Base-by-base conservation (phyloP, 2,888 invertebrate genomes). In the Enchytraeus crypticus region DNA sequence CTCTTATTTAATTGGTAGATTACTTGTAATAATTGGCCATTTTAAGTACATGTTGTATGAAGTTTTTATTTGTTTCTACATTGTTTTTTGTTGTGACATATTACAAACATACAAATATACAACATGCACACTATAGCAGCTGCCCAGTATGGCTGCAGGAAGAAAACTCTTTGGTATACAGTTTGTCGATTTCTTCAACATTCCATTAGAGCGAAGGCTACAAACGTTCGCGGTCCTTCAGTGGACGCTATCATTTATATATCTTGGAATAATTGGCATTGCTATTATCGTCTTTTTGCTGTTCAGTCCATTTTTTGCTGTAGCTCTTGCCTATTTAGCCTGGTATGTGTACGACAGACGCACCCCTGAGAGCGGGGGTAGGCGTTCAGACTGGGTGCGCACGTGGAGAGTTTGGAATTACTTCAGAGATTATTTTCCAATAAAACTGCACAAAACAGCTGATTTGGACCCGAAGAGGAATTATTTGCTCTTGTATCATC, bases 401-500 rank as follows among this genome's bases (percentile, higher is more conserved):
- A 84, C 83, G 47, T 86, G 85, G 83, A 70, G 72, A 0, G 82
- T 88, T 77, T 90, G 90, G 88, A 73, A 72, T 51, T 85, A 88
- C 73, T 73, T 73, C 66, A 62, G 86, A 29, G 85, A 87, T 67
- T 96, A 91, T 76, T 96, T 95, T 73, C 96, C 96, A 0, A 81
- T 90, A 27, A 84, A 84, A 63, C 81, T 95, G 49, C 85, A 89
- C 1, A 91, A 91, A 77, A 91, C 89, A 0, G 84, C 83, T 0
- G 89, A 93, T 2, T 75, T 96, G 58, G 86, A 88, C 70, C 86
- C 91, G 0, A 81, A 84, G 34, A 85, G 82, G 71, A 91, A 91
- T 79, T 95, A 95, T 74, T 81, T 95, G 26, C 73, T 81, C 63
- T 90, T 91, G 5, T 85, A 86, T 63, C 93, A 90, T 79, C 96